Percentiles rank a stretch among this genome's conserved stretches.
Conservation (phyloP, 2,888 invertebrate species). For the Cactoblastis cactorum region DNA sequence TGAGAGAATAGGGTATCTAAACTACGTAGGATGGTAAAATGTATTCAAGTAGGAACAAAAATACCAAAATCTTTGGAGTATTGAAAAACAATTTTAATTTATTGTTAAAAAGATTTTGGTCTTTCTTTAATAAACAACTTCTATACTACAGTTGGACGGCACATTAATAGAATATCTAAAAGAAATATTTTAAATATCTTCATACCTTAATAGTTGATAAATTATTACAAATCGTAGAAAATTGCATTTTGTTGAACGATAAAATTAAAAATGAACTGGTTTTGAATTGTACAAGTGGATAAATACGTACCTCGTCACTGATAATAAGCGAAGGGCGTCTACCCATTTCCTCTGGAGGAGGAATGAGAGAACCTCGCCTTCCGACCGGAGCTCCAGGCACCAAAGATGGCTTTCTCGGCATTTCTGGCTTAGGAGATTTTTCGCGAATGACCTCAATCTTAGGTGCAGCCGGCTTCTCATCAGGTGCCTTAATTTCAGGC, state of each 20-base stretch:
- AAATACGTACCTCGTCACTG: slow-evolving; percentile 92
- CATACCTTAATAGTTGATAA: slow-evolving; percentile 54
- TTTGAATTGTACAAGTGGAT: slow-evolving; percentile 15
- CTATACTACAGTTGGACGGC: slow-evolving; percentile 40
- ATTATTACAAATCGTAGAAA: slow-evolving; percentile 33
- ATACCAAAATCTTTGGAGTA: slow-evolving; percentile 14
- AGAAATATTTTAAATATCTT: slow-evolving; percentile 24
- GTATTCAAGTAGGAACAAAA: background rate
- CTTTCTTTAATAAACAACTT: slow-evolving; percentile 9
- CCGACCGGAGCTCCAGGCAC: slow-evolving; percentile 77
- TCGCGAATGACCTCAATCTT: slow-evolving; percentile 94
- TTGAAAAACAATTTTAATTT: background rate
- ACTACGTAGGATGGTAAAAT: slow-evolving; percentile 49
- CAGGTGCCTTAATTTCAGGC: slow-evolving; percentile 86
- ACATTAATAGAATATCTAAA: slow-evolving; percentile 41
- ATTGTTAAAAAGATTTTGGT: slow-evolving; percentile 6
- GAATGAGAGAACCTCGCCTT: slow-evolving; percentile 90
- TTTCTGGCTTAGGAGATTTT: slow-evolving; percentile 83
- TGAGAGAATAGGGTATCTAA: slow-evolving; percentile 71
- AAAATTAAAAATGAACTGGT: slow-evolving; percentile 12
- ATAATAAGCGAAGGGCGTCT: slow-evolving; percentile 94
- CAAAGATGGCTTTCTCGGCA: slow-evolving; percentile 85
- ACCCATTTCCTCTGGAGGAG: slow-evolving; percentile 92
- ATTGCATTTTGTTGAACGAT: slow-evolving; percentile 26
- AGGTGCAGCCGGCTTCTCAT: slow-evolving; percentile 81